Conservation (phyloP, 2,888 invertebrate genomes). For the Onchidella celtica region DNA sequence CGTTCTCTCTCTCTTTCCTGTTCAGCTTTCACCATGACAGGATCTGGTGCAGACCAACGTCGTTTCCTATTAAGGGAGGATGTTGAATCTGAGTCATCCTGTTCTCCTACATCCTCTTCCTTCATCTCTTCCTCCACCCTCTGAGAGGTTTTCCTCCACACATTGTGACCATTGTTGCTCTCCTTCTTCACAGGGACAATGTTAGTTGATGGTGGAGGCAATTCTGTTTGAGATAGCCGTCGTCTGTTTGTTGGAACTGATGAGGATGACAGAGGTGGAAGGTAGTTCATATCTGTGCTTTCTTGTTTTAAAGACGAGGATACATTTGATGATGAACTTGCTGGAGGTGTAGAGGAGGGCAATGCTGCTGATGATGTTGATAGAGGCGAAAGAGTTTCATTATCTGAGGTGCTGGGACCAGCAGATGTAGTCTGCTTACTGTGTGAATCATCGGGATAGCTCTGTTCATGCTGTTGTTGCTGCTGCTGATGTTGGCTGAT, state of each 20-base stretch:
- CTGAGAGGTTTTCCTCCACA: slow-evolving; percentile 5
- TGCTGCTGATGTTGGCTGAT: slow-evolving; percentile 65
- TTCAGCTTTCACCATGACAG: slow-evolving; percentile 26
- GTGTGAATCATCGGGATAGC: background rate
- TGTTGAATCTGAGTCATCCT: slow-evolving; percentile 13
- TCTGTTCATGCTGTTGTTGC: slow-evolving; percentile 23
- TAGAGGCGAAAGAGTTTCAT: slow-evolving; percentile 1
- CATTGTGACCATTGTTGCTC: slow-evolving; percentile 21
- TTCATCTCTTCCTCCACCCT: slow-evolving; percentile 13
- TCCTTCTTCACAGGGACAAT: slow-evolving; percentile 48
- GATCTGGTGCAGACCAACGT: slow-evolving; percentile 43
- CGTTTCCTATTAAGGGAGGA: slow-evolving; percentile 31
- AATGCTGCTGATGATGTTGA: background rate
- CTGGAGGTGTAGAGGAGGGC: background rate
- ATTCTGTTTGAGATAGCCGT: slow-evolving; percentile 31
- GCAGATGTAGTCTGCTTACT: background rate
- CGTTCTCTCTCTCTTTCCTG: slow-evolving; percentile 38
- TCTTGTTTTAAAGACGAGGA: background rate
- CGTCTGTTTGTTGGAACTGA: slow-evolving; percentile 7
- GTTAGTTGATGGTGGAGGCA: slow-evolving; percentile 44
- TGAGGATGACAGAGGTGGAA: slow-evolving; percentile 13
- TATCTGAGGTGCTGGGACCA: background rate
- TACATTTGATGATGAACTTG: background rate
- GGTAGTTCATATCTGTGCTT: background rate
- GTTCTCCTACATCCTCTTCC: slow-evolving; percentile 14